Evolutionary conservation across 2,888 invertebrate species (phyloP), one percentile per base, ranked within the genome.

Genomic region (Sepiola atlantica): DNA sequence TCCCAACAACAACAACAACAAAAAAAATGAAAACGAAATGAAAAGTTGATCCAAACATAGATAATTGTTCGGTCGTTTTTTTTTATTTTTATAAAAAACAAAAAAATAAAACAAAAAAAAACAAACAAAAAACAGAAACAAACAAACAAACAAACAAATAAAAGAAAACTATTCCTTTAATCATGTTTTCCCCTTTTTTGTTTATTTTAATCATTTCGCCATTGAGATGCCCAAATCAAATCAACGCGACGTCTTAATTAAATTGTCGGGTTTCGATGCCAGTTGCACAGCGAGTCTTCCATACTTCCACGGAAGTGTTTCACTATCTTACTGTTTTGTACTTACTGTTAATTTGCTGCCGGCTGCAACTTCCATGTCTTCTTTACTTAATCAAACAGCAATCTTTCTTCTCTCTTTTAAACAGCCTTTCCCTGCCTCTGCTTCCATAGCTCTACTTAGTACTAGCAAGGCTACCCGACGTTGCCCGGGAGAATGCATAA

Each of bases 221-320:
- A 45, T 45, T 45, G 45, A 45, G 45, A 45, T 45, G 2, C 4
- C 45, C 45, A 77, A 77, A 77, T 12, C n/a, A 20, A 77, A 61
- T 61, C 61, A 77, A 77, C 16, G n/a, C n/a, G 4, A n/a, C 10
- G n/a, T 6, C 1, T 77, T 77, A 77, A 77, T 77, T 77, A 77
- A 77, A 77, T 77, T 77, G 77, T 77, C n/a, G 77, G 77, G n/a
- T 77, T 77, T n/a, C n/a, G 16, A 77, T 77, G n/a, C 77, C 77
- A 18, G n/a, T n/a, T 77, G 77, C 16, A 16, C 16, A 16, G 16
- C 14, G 12, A n/a, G 14, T 77, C n/a, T n/a, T 14, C 32, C n/a
- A 77, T 32, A 32, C 77, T 32, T 32, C 18, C n/a, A 4, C 16
- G n/a, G 16, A 57, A n/a, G 16, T 77, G n/a, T n/a, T 32, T 77